Evolutionary conservation across 2,113 vertebrate species (phyloP).

Genomic region (Malaclemys terrapin): DNA sequence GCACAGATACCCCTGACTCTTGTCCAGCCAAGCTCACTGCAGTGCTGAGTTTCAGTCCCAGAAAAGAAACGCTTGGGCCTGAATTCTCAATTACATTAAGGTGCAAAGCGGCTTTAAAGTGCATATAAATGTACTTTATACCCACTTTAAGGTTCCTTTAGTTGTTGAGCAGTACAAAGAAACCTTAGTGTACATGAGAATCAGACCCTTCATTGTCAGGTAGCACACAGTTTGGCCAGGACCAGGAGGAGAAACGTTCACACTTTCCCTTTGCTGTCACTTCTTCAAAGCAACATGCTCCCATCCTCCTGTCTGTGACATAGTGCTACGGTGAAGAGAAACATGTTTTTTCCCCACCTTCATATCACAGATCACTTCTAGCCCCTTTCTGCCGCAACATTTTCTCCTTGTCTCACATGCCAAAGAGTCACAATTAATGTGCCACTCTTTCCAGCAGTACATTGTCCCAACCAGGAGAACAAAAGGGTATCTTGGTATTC

Average conservation of each 20-base stretch:
- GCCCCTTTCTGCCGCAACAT: not conserved
- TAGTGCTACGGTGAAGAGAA: not conserved
- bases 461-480: not conserved
- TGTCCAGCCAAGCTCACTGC: not conserved
- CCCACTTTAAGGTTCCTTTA: not conserved
- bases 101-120: not conserved
- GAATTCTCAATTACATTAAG: not conserved
- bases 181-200: not conserved
- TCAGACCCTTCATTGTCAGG: not conserved
- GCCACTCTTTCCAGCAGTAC: not conserved
- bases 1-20: not conserved
- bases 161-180: not conserved
- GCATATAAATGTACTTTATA: not conserved
- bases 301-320: not conserved
- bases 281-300: not conserved
- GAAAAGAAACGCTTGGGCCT: not conserved
- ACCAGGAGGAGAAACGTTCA: not conserved
- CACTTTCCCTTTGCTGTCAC: not conserved
- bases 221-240: not conserved
- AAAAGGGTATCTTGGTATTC: not conserved
- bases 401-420: not conserved
- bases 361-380: not conserved
- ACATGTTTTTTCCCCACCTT: not conserved
- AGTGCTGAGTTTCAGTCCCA: not conserved
- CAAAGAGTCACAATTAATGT: not conserved